Evolutionary conservation across 2,888 invertebrate genomes (phyloP), one percentile per base, ranked within the genome.

Genomic region (Sympetrum striolatum): DNA sequence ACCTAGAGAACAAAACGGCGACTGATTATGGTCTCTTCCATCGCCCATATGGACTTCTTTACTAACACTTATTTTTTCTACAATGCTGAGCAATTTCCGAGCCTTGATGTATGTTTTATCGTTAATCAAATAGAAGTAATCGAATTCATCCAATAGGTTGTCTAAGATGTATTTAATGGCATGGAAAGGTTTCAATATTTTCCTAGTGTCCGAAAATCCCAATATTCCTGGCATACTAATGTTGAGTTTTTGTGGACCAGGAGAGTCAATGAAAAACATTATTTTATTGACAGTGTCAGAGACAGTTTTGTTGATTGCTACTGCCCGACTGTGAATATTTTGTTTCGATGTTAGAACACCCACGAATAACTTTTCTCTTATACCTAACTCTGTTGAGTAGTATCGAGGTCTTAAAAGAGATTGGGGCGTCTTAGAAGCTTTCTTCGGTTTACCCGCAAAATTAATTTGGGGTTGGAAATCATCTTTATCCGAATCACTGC

Each of bases 381-480:
- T 98, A 31, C 98, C 99, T 90, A 99, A 95, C 94, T 99, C 99
- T 0, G 99, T 98, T 86, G 98, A 98, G 93, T 98, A 98, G 94
- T 98, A 99, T 37, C 99, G 95, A 0, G 99, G 98, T 2, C 99
- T 96, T 90, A 97, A 95, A 92, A 98, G 95, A 92, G 96, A 95
- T 93, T 96, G 95, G 18, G 95, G 95, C 91, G 93, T 92, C 92
- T 94, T 95, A 91, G 94, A 93, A 1, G 94, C 94, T 90, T 93
- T 93, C 58, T 93, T 93, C 0, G 94, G 94, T 91, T 94, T 95
- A 31, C 93, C 94, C 18, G 94, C 94, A 10, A 94, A 92, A 92
- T 94, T 94, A 91, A 95, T 93, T 91, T 93, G 93, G 2, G 94
- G 94, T 91, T 94, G 94, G 91, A 94, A 94, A 79, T 94, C 94